phyloP scores from a whole-genome alignment of 2,888 invertebrate genomes.

The Anarsia innoxiella region DNA sequence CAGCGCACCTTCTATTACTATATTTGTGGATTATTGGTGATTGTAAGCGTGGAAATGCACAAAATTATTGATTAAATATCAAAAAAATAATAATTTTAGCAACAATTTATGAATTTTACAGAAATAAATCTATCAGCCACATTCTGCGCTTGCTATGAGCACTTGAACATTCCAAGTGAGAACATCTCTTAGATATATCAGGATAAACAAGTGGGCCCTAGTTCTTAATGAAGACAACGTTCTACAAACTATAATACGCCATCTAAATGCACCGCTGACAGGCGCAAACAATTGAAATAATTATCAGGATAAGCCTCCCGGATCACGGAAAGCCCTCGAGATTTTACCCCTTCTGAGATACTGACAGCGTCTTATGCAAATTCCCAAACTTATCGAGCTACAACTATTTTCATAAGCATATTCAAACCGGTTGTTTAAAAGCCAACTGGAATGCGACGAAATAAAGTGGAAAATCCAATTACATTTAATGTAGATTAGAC shows the following conservation, averaged over 20 bases:
- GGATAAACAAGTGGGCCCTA: no score
- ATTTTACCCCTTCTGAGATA: constrained; percentile 67
- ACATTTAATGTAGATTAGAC: constrained; percentile 17
- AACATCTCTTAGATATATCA: no score
- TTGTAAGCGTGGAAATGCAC: no score
- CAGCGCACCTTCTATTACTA: no score
- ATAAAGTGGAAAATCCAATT: not conserved
- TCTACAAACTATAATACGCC: constrained; percentile 72
- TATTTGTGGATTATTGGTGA: no score
- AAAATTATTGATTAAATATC: no score
- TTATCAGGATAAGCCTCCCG: constrained; percentile 71
- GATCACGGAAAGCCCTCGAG: constrained; percentile 69
- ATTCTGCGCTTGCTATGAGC: no score
- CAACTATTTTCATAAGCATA: constrained; percentile 24
- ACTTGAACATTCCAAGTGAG: no score
- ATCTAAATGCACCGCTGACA: constrained; percentile 73
- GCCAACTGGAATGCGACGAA: constrained; percentile 15
- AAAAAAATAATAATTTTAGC: no score
- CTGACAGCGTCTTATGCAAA: constrained; percentile 73
- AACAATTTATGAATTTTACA: no score
- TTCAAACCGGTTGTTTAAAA: not conserved
- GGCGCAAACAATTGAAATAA: constrained; percentile 76
- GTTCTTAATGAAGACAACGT: constrained; percentile 60
- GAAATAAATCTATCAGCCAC: no score
- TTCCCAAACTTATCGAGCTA: constrained; percentile 53